phyloP scores from a whole-genome alignment of 1,140 invertebrate species.

The Zaprionus africanus region DNA sequence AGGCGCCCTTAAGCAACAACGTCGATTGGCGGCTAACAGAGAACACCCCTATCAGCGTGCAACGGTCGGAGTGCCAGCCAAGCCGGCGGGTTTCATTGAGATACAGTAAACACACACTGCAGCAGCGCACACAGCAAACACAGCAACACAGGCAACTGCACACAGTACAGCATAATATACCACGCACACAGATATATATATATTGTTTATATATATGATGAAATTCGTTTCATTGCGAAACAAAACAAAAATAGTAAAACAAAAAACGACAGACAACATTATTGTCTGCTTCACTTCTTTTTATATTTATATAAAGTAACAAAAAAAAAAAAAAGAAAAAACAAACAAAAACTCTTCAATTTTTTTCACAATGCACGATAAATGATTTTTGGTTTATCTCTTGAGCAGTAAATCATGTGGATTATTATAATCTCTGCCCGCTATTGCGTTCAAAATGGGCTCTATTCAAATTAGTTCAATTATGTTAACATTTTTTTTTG shows the following conservation, averaged over 20 bases:
- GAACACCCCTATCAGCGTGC: constrained; percentile 97
- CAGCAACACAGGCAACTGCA: constrained; percentile 11
- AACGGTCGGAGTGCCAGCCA: constrained; percentile 91
- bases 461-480: constrained; percentile 50
- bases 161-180: constrained; percentile 1
- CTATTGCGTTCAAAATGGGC: constrained; percentile 54
- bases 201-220: neutral
- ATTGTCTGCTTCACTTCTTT: constrained; percentile 14
- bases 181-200: constrained; percentile 8
- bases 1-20: constrained; percentile 86
- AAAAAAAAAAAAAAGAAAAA: neutral
- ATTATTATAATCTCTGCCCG: constrained; percentile 30
- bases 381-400: constrained; percentile 4
- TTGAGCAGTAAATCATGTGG: constrained; percentile 17
- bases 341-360: constrained; percentile 18
- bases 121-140: constrained; percentile 15
- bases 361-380: constrained; percentile 34
- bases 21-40: constrained; percentile 90
- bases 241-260: constrained; percentile 9
- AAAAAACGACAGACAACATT: constrained; percentile 2
- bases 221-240: constrained; percentile 35
- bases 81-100: constrained; percentile 84
- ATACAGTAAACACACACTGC: constrained; percentile 69
- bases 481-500: constrained; percentile 33
- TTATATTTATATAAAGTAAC: constrained; percentile 30